Conservation (phyloP, 2,888 invertebrate species). For the Cantharis lateralis region DNA sequence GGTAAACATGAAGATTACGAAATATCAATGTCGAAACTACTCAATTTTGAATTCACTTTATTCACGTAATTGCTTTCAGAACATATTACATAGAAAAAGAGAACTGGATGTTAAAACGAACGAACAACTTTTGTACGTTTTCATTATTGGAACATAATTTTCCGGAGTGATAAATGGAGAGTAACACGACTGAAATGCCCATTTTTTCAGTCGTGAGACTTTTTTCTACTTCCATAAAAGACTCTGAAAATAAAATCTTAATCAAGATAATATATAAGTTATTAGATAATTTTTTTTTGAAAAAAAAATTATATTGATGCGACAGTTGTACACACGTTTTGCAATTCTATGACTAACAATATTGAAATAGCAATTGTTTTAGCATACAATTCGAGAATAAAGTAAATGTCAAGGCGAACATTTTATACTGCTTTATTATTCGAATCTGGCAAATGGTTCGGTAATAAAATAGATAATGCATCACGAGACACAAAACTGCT, state of each 20-base stretch:
- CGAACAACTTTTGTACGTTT: not conserved
- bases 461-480: not conserved
- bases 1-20: not conserved
- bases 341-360: not conserved
- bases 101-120: not conserved
- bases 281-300: not conserved
- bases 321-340: not conserved
- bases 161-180: not conserved
- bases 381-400: not conserved
- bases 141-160: not conserved
- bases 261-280: not conserved
- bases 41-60: not conserved
- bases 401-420: not conserved
- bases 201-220: not conserved
- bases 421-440: not conserved
- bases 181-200: not conserved
- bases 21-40: not conserved
- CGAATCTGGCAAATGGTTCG: not conserved
- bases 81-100: not conserved
- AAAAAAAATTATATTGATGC: not conserved
- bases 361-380: not conserved
- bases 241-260: not conserved
- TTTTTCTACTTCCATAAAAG: not conserved
- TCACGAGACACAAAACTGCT: not conserved
- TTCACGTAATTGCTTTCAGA: not conserved